Evolutionary conservation across 2,113 vertebrate species (phyloP).

Genomic region (Chascanopsetta lugubris): DNA sequence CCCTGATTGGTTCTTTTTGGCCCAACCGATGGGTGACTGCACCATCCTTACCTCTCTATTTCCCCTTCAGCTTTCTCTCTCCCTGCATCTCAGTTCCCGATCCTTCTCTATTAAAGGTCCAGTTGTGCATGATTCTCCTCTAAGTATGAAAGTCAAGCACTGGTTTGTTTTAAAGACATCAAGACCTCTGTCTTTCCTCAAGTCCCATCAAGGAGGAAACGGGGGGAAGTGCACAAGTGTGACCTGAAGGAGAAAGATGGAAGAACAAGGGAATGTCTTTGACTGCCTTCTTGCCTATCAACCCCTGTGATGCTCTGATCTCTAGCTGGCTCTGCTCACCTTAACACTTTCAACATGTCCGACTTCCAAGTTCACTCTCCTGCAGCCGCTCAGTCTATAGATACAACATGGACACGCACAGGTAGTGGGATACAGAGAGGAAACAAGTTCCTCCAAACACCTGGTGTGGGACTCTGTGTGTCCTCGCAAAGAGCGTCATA

Average conservation of each 20-base stretch:
- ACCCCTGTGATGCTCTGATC: conserved; percentile 19
- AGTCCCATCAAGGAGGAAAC: background rate
- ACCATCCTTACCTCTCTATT: conserved; percentile 36
- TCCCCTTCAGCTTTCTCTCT: conserved; percentile 34
- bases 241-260: conserved; percentile 55
- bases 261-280: conserved; percentile 25
- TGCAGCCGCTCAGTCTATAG: conserved; percentile 17
- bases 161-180: background rate
- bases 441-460: background rate
- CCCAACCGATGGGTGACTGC: conserved; percentile 30
- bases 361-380: conserved; percentile 7
- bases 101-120: conserved; percentile 58
- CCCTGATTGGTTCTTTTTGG: conserved; percentile 51
- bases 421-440: background rate
- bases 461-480: no score
- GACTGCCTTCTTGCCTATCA: conserved; percentile 38
- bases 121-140: conserved; percentile 35
- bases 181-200: background rate
- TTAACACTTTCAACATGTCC: conserved; percentile 35
- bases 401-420: background rate
- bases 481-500: background rate
- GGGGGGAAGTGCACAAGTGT: conserved; percentile 36
- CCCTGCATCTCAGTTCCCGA: conserved; percentile 43
- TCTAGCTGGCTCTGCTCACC: conserved; percentile 38
- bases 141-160: background rate